phyloP scores from a whole-genome alignment of 2,113 vertebrate species.

The Dasyurus viverrinus region DNA sequence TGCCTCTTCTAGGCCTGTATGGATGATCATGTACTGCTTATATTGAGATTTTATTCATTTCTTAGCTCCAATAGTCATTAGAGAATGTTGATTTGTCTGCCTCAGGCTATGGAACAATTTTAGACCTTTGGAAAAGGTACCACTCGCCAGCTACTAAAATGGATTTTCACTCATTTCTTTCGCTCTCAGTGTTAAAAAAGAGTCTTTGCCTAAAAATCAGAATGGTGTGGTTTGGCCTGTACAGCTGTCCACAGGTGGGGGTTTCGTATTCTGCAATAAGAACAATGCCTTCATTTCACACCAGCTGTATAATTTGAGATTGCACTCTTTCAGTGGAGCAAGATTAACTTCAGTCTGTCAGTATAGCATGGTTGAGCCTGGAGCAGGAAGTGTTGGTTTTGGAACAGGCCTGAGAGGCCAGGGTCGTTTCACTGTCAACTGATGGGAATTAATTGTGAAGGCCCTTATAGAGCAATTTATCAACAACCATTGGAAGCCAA shows the following conservation, averaged over 20 bases:
- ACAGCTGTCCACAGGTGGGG: slow-evolving; percentile 37
- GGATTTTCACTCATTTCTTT: not conserved
- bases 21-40: not conserved
- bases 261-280: slow-evolving; percentile 70
- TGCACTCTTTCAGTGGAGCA: slow-evolving; percentile 82
- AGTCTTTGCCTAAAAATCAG: not conserved
- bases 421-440: slow-evolving; percentile 89
- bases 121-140: not conserved
- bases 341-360: slow-evolving; percentile 90
- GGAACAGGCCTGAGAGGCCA: slow-evolving; percentile 86
- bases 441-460: slow-evolving; percentile 90
- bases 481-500: slow-evolving; percentile 85
- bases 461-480: slow-evolving; percentile 87
- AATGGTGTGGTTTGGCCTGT: not conserved
- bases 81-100: not conserved
- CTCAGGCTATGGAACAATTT: not conserved
- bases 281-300: slow-evolving; percentile 82
- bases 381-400: slow-evolving; percentile 91
- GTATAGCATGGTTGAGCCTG: slow-evolving; percentile 86
- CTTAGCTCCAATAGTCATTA: not conserved
- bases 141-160: not conserved
- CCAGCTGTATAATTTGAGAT: slow-evolving; percentile 84
- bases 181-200: not conserved
- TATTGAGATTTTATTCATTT: not conserved
- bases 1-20: not conserved